Conservation (phyloP, 2,888 invertebrate species). For the Chesias legatella region DNA sequence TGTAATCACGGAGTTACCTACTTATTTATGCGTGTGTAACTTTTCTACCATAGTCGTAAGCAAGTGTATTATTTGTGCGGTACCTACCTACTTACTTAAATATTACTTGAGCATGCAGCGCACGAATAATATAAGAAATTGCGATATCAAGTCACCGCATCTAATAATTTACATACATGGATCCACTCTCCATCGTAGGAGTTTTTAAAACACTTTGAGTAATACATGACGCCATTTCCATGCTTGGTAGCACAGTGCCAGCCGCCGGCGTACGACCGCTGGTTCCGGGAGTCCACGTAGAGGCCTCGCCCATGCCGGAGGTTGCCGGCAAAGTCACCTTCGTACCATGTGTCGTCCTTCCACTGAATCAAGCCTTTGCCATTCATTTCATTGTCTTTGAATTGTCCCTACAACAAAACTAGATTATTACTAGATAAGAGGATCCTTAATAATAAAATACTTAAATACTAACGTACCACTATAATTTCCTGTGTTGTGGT, state of each 20-base stretch:
- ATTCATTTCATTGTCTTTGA: constrained; percentile 74
- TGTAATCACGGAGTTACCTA: too few relatives aligned
- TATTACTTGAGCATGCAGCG: too few relatives aligned
- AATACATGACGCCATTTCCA: constrained; percentile 60
- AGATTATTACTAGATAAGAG: neutral
- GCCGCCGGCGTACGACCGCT: constrained; percentile 60
- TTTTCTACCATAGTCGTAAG: too few relatives aligned
- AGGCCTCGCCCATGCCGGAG: constrained; percentile 78
- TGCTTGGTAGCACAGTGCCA: constrained; percentile 76
- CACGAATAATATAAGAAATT: too few relatives aligned
- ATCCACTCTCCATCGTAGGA: constrained; percentile 67
- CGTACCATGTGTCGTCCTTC: constrained; percentile 79
- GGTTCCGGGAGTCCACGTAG: constrained; percentile 62
- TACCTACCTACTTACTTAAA: too few relatives aligned
- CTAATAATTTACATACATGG: constrained; percentile 43
- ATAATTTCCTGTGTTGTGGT: too few relatives aligned
- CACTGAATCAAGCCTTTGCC: constrained; percentile 79
- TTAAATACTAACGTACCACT: too few relatives aligned
- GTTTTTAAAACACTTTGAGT: constrained; percentile 47
- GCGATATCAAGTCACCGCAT: neutral
- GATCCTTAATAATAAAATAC: too few relatives aligned
- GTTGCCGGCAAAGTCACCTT: constrained; percentile 79
- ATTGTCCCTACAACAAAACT: constrained; percentile 75
- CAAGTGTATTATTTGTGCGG: too few relatives aligned
- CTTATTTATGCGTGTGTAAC: too few relatives aligned